Evolutionary conservation across 2,113 vertebrate genomes (phyloP).

Genomic region (Nipponia nippon): DNA sequence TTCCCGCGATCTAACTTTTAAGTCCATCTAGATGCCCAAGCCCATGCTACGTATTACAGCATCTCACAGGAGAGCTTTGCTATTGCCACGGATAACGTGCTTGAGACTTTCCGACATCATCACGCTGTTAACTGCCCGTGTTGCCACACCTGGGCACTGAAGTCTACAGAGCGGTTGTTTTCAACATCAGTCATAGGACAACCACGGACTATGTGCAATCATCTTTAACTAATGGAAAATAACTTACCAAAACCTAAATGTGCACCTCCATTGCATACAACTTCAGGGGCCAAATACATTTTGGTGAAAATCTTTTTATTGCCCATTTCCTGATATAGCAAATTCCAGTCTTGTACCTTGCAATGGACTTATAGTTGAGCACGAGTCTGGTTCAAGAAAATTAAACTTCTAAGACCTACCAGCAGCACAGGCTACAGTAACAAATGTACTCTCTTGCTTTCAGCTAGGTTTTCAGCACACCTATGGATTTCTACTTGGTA

Average conservation of each 20-base stretch:
- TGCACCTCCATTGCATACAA: not conserved
- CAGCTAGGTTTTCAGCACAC: not conserved
- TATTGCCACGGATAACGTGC: not conserved
- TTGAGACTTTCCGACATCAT: not conserved
- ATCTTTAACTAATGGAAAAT: not conserved
- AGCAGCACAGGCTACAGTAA: not conserved
- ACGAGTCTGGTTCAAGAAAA: not conserved
- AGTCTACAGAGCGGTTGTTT: not conserved
- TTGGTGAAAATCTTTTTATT: not conserved
- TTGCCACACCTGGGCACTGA: not conserved
- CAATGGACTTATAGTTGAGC: not conserved
- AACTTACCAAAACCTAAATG: not conserved
- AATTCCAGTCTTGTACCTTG: not conserved
- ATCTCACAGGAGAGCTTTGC: not conserved
- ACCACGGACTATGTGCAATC: not conserved
- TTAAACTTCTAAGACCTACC: not conserved
- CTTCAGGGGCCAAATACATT: not conserved
- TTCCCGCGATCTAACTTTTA: conserved; percentile 54
- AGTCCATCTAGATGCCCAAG: not conserved
- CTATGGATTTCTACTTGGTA: not conserved
- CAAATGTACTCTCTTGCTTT: not conserved
- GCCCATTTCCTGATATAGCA: not conserved
- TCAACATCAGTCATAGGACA: not conserved
- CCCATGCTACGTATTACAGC: not conserved
- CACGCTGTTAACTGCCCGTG: not conserved